Conservation (phyloP, 2,113 vertebrate species). For the Eclectus roratus region DNA sequence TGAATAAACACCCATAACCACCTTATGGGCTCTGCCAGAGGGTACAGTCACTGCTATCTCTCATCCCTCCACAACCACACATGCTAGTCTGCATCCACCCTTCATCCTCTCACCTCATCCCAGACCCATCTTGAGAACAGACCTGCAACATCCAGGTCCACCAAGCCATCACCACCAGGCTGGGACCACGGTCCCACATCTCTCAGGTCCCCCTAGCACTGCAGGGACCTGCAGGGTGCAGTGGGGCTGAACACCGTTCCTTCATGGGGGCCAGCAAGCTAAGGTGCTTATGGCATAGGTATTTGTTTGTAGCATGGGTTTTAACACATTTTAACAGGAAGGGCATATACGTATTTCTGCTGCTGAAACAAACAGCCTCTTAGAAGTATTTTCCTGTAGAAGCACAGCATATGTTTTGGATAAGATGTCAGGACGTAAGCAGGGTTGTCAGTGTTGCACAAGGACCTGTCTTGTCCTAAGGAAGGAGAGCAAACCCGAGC, state of each 20-base stretch:
- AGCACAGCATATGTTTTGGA: not conserved
- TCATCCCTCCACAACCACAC: not conserved
- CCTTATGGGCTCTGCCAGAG: not conserved
- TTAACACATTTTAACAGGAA: not conserved
- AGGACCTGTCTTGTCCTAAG: not conserved
- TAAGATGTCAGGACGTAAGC: not conserved
- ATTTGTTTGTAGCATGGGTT: not conserved
- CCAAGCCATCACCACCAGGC: not conserved
- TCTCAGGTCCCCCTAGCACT: not conserved
- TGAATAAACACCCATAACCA: not conserved
- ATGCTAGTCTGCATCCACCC: not conserved
- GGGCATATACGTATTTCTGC: rapidly evolving
- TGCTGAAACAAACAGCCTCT: not conserved
- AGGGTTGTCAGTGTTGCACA: not conserved
- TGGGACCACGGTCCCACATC: not conserved
- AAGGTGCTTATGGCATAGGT: not conserved
- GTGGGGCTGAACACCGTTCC: not conserved
- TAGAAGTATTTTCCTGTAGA: not conserved
- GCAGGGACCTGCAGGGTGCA: not conserved
- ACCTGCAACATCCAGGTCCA: not conserved
- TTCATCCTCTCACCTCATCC: not conserved
- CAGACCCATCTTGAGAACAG: not conserved
- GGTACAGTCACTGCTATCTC: not conserved
- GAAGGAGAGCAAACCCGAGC: not conserved
- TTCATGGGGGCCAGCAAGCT: not conserved